phyloP scores from a whole-genome alignment of 2,113 vertebrate genomes.

The Hyperopisus bebe region DNA sequence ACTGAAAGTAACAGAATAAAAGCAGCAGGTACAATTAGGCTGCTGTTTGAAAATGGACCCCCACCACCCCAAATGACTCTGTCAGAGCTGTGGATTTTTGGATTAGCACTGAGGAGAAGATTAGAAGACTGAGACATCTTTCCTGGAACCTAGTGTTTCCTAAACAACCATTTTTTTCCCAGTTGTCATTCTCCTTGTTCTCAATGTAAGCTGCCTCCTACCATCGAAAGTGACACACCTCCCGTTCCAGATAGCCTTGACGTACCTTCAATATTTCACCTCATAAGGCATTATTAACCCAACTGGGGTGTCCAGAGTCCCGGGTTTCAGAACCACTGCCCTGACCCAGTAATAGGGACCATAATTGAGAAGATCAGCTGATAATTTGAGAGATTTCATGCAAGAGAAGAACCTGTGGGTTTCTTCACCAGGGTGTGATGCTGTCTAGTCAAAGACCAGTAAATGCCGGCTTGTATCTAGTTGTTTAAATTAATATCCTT shows the following conservation, averaged over 20 bases:
- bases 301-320: not conserved
- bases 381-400: not conserved
- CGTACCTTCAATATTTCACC: not conserved
- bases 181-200: not conserved
- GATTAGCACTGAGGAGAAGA: not conserved
- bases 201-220: not conserved
- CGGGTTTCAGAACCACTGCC: not conserved
- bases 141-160: not conserved
- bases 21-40: not conserved
- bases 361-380: not conserved
- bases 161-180: not conserved
- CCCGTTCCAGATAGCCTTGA: not conserved
- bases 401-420: not conserved
- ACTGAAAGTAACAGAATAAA: not conserved
- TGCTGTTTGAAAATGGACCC: not conserved
- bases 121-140: not conserved
- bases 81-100: not conserved
- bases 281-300: not conserved
- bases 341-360: not conserved
- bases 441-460: not conserved
- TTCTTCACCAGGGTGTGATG: not conserved
- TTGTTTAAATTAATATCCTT: not conserved
- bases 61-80: not conserved
- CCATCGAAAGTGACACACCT: not conserved
- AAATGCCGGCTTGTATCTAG: not conserved